A percentile compares a stretch with the other conserved stretches of the same genome.
phyloP scores from a whole-genome alignment of 2,113 vertebrate genomes.

The Pungitius pungitius region DNA sequence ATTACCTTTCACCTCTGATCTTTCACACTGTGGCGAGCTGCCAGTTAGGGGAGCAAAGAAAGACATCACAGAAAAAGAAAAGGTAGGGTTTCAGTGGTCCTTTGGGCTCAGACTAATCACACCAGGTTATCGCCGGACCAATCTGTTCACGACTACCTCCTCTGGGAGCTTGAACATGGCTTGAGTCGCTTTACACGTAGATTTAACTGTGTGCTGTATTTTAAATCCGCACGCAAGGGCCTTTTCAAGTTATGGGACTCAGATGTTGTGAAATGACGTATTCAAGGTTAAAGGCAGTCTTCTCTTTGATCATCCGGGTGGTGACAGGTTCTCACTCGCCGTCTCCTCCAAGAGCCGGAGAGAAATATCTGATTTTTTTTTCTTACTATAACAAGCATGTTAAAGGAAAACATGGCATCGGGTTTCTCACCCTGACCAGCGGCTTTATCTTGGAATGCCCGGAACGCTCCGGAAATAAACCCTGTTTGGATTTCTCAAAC shows the following conservation, averaged over 20 bases:
- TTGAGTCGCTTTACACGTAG: constrained; percentile 30
- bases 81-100: constrained; percentile 29
- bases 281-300: constrained; percentile 21
- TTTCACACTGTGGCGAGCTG: constrained; percentile 51
- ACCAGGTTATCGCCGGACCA: constrained; percentile 19
- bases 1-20: constrained; percentile 73
- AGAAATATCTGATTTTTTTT: constrained; percentile 51
- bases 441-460: constrained; percentile 70
- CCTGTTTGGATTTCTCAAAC: constrained; percentile 68
- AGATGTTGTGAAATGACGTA: constrained; percentile 67
- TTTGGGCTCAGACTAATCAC: constrained; percentile 9
- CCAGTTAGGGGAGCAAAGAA: constrained; percentile 58
- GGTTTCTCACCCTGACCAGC: constrained; percentile 64
- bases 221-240: constrained; percentile 20
- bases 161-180: constrained; percentile 31
- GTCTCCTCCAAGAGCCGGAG: constrained; percentile 31
- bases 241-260: constrained; percentile 57
- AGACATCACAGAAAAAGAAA: constrained; percentile 59
- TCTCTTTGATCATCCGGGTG: constrained; percentile 68
- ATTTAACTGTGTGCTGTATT: constrained; percentile 15
- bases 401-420: constrained; percentile 65
- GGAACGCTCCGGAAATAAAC: constrained; percentile 67
- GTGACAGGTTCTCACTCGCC: constrained; percentile 56
- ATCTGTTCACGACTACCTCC: constrained; percentile 13
- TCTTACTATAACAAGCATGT: constrained; percentile 55